Evolutionary conservation across 35 echinoderm and acorn worm genomes (phyloP).

Genomic region (Lytechinus variegatus): DNA sequence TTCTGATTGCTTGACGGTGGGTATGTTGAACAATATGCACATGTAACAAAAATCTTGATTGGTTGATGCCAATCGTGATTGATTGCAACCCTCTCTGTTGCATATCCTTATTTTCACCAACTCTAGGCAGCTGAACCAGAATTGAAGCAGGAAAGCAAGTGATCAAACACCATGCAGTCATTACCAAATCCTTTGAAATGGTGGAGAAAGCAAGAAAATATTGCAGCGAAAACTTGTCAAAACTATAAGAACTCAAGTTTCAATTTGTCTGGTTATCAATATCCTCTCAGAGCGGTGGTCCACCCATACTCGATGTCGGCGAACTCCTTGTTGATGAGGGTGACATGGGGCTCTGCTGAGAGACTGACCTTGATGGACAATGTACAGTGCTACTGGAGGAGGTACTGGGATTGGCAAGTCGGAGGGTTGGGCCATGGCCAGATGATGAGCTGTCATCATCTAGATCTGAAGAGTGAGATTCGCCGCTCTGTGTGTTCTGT

Average conservation of each 20-base stretch:
- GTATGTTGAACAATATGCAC: too few species aligned
- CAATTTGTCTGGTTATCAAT: not conserved
- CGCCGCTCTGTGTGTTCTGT: conserved; percentile 50
- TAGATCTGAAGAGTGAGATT: not conserved
- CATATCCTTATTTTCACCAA: not conserved
- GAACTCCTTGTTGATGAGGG: conserved; percentile 22
- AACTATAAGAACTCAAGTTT: not conserved
- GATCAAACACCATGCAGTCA: not conserved
- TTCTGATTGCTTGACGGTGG: too few species aligned
- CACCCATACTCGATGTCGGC: conserved; percentile 32
- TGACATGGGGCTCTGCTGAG: not conserved
- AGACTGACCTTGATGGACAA: not conserved
- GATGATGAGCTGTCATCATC: conserved; percentile 13
- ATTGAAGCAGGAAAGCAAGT: not conserved
- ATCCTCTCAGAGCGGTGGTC: not conserved
- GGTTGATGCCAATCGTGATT: too few species aligned
- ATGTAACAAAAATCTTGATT: too few species aligned
- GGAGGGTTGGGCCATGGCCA: not conserved
- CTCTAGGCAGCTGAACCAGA: not conserved
- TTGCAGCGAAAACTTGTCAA: not conserved
- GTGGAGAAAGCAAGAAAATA: not conserved
- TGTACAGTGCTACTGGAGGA: not conserved
- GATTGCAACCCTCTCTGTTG: too few species aligned
- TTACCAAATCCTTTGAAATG: not conserved
- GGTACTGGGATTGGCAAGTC: not conserved